Percentiles rank a stretch among this genome's conserved stretches.
These are phyloP conservation scores for Vidua macroura DNA, from an alignment of 2,113 vertebrate genomes.

Conservation along the genomic window DNA sequence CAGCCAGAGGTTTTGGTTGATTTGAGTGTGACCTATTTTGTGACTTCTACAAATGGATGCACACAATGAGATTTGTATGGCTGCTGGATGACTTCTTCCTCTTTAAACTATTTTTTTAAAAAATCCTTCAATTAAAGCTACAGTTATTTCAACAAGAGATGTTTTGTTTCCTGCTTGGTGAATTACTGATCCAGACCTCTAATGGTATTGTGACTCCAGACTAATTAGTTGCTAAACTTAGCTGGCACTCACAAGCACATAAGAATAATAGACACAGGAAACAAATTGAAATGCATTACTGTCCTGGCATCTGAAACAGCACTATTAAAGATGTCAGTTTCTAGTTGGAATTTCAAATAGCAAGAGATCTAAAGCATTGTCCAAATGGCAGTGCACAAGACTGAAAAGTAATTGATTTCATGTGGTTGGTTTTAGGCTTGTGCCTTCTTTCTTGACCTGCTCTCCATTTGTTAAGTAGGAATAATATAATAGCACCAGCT, in stretches of 20 bases:
- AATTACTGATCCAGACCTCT: conserved; percentile 45
- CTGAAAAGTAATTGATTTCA: not conserved
- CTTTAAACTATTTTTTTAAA: not conserved
- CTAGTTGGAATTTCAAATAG: not conserved
- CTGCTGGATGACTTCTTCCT: conserved; percentile 15
- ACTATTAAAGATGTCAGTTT: not conserved
- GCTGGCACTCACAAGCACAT: not conserved
- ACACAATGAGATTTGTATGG: not conserved
- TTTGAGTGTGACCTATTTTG: not conserved
- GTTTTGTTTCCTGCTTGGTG: conserved; percentile 43
- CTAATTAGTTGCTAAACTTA: conserved; percentile 65
- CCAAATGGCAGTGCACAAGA: not conserved
- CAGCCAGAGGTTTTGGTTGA: not conserved
- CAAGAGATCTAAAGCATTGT: not conserved
- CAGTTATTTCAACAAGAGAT: conserved; percentile 43
- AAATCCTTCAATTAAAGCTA: not conserved
- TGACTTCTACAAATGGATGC: not conserved
- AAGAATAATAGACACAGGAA: conserved; percentile 24
- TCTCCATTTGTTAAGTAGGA: not conserved
- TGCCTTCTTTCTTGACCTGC: not conserved
- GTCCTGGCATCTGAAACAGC: not conserved
- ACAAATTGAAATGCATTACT: not conserved
- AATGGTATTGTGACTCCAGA: conserved; percentile 36
- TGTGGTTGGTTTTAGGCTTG: not conserved
- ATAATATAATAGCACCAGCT: not conserved